Conservation (phyloP, 2,888 invertebrate genomes). For the Apodemia mormo region DNA sequence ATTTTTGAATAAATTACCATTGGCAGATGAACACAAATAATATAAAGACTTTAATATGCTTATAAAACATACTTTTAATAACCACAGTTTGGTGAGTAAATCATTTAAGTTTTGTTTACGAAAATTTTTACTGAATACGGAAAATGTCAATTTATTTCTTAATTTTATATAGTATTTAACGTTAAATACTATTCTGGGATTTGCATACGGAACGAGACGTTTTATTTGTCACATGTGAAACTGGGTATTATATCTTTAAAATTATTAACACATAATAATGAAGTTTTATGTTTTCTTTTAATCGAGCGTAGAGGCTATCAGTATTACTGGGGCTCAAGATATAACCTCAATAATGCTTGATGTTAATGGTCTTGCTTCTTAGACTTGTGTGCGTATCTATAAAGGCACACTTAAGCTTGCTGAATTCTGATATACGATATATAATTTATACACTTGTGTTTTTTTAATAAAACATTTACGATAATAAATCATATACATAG, state of each 20-base stretch:
- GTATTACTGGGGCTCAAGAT: conserved; percentile 62
- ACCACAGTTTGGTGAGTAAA: background rate
- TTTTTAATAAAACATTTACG: too few species aligned
- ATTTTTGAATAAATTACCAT: background rate
- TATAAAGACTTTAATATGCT: background rate
- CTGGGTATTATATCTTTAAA: conserved; percentile 47
- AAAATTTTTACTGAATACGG: conserved; percentile 7
- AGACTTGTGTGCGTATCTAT: conserved; percentile 43
- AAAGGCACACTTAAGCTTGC: conserved; percentile 6
- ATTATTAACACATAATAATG: conserved; percentile 82
- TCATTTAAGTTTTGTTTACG: background rate
- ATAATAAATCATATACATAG: too few species aligned
- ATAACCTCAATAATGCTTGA: conserved; percentile 68
- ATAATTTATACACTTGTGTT: too few species aligned
- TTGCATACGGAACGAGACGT: background rate
- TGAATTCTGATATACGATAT: too few species aligned
- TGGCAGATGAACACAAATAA: conserved; percentile 4
- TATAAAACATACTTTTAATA: conserved; percentile 4
- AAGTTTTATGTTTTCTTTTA: conserved; percentile 78
- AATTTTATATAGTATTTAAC: background rate
- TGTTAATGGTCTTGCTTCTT: conserved; percentile 66
- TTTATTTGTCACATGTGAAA: background rate
- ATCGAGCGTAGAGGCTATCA: conserved; percentile 73
- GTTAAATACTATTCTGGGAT: background rate
- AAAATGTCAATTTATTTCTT: conserved; percentile 9